These are phyloP conservation scores for Salmo trutta DNA, from an alignment of 2,797 vertebrate species.

Conservation along the genomic window DNA sequence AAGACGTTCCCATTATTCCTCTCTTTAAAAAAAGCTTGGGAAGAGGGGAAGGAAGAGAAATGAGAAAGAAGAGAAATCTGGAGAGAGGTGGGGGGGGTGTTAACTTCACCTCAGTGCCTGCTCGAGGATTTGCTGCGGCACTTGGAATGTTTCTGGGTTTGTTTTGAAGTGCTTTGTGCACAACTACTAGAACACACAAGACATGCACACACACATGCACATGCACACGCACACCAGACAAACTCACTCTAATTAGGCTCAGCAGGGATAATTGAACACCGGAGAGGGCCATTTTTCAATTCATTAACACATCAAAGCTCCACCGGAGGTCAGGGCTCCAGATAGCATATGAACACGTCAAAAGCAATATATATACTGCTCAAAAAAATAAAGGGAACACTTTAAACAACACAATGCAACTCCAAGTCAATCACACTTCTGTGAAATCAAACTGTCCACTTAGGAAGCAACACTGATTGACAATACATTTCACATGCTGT, in stretches of 20 bases:
- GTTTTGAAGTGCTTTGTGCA: conserved; percentile 67
- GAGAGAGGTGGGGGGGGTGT: conserved; percentile 18
- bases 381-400: no score
- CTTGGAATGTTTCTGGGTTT: conserved; percentile 74
- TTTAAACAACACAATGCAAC: no score
- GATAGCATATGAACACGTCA: conserved; percentile 28
- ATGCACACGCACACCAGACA: neutral
- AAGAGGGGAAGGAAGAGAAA: neutral
- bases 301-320: conserved; percentile 69
- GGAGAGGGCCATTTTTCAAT: conserved; percentile 64
- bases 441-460: no score
- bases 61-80: neutral
- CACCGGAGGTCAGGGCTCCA: conserved; percentile 11
- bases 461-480: no score
- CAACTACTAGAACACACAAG: neutral
- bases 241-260: conserved; percentile 56
- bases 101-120: conserved; percentile 36
- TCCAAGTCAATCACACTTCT: no score
- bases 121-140: conserved; percentile 50
- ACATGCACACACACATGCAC: neutral
- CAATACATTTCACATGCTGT: no score
- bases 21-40: conserved; percentile 5
- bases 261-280: conserved; percentile 61
- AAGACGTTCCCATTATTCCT: neutral
- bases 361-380: neutral